Base-by-base conservation (phyloP, 2,797 vertebrate genomes). In the Manis javanica region DNA sequence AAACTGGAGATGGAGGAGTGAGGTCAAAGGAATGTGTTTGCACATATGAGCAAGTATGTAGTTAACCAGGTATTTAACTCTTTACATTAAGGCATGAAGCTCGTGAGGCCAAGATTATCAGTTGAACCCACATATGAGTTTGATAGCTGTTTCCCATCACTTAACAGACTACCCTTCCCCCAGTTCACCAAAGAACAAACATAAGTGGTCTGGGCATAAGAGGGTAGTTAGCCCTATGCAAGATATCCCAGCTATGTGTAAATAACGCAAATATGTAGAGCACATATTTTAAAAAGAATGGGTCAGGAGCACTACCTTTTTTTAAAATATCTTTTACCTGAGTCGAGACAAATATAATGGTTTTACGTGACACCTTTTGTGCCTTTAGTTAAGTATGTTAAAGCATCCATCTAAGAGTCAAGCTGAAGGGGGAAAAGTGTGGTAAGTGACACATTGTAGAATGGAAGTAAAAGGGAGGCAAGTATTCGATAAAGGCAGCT, bases 341-440 rank as follows among this genome's bases (percentile, higher is more conserved):
- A 79, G 83, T 74, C 39, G 85, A 85, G 95, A 86, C 74, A 89
- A 92, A 91, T 26, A 72, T 42, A 84, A 82, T 71, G 71, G 29
- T 42, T 83, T 90, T 75, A 72, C 82, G 46, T 81, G 26, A 6
- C 51, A 42, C 24, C 53, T 93, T 92, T 88, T 96, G 42, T 86
- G 92, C 24, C 34, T 95, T 91, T 83, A 91, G 26, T 24, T 89
- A 88, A 81, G 15, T n/a, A 63, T 74, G 51, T 71, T 88, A 94
- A 93, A 92, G 21, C 49, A 87, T 39, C n/a, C 29, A 88, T 96
- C 53, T 51, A 23, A 87, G 42, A 87, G 21, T 93, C 16, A 82
- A 94, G 57, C 61, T 74, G 29, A 29, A 29, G 29, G 9, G 18
- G 8, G 68, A 61, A 59, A 15, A 7, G 7, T 77, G 1, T 72